phyloP scores from a whole-genome alignment of 2,888 invertebrate genomes.

The Melitaea athalia region DNA sequence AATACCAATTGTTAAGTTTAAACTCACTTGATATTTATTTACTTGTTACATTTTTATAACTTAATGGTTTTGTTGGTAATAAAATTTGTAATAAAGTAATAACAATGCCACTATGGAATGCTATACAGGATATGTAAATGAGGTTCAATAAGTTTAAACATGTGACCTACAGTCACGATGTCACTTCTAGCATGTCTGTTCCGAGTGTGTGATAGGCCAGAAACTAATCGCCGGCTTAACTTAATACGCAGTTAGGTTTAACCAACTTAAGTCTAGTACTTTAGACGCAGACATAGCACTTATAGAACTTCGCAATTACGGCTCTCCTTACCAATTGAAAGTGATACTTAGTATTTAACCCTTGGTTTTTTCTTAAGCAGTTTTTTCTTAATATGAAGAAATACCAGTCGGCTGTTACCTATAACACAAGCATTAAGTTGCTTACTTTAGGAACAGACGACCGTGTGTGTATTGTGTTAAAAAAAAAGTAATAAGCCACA shows the following conservation, averaged over 20 bases:
- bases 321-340: constrained; percentile 45
- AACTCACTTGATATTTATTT: not conserved
- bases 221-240: constrained; percentile 37
- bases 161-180: not conserved
- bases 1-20: too few relatives aligned
- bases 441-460: too few relatives aligned
- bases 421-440: too few relatives aligned
- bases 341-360: constrained; percentile 58
- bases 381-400: too few relatives aligned
- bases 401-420: too few relatives aligned
- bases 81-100: too few relatives aligned
- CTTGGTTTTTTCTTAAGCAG: constrained; percentile 41
- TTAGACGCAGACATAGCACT: constrained; percentile 51
- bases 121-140: not conserved
- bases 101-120: not conserved
- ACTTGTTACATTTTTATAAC: too few relatives aligned
- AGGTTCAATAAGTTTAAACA: not conserved
- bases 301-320: constrained; percentile 65
- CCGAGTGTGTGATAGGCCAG: constrained; percentile 30
- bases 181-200: not conserved
- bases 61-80: too few relatives aligned
- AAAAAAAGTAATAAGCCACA: too few relatives aligned
- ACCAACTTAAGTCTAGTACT: constrained; percentile 43
- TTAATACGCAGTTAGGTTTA: constrained; percentile 41
- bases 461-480: too few relatives aligned